Base-by-base conservation (phyloP, 2,113 vertebrate genomes). In the Corydoras sp. region DNA sequence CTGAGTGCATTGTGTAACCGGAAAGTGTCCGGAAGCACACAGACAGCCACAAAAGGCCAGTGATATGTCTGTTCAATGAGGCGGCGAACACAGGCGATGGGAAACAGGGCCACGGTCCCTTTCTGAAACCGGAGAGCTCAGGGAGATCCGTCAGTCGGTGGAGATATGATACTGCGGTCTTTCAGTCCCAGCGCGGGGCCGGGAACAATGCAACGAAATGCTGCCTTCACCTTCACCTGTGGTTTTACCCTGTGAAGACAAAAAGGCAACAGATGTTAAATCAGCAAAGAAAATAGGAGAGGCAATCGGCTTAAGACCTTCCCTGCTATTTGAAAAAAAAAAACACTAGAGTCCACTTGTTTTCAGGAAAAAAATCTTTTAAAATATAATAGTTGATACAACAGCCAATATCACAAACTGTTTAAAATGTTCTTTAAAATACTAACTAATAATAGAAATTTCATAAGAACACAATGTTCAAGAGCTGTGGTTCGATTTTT, bases 111-210 rank as follows among this genome's bases (percentile, higher is more conserved):
- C 8, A 58, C 58, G 77, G 73, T 76, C 79, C 81, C 67, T 79
- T 69, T 80, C 78, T 80, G 79, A 81, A 85, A 87, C 84, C 30
- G 35, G 80, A 81, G 80, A 84, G 80, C 81, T 76, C 82, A 77
- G 81, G 74, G 77, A 78, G 67, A 83, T 32, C 30, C 58, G 77
- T 58, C 65, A 82, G 80, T 79, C 73, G 80, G 76, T 75, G 63
- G 86, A 85, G 80, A 87, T 68, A 76, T 70, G 83, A 88, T 79
- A 81, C 79, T 1, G 11, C 8, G 11, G 68, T 71, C 72, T 82
- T 85, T 87, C 77, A 79, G 58, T 24, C 30, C 71, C 43, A 71
- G 71, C 70, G 74, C 72, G 76, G 63, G 10, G 62, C 51, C 65
- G 72, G 73, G 62, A 68, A 77, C 70, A 78, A 70, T 29, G 62